Conservation (phyloP, 2,113 vertebrate genomes). For the Pogona vitticeps region DNA sequence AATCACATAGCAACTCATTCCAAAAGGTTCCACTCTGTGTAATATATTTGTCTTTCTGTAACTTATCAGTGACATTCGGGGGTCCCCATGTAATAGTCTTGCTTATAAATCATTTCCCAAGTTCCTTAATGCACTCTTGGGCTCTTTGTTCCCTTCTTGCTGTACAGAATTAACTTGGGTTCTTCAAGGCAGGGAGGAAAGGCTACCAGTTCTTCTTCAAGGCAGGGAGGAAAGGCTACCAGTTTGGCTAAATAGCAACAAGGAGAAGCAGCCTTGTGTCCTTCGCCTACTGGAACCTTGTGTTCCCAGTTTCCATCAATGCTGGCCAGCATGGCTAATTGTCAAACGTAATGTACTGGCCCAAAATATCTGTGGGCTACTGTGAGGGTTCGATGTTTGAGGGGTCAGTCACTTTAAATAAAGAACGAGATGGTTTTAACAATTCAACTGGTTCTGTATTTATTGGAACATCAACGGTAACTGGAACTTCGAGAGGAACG, state of each 20-base stretch:
- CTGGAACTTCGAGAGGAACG: no score
- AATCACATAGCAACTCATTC: constrained; percentile 2
- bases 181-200: constrained; percentile 32
- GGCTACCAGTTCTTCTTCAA: no score
- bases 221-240: constrained; percentile 4
- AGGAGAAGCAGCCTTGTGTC: background rate
- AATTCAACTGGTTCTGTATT: no score
- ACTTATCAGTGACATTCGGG: constrained; percentile 56
- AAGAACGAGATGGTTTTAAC: no score
- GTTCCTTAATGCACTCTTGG: constrained; percentile 55
- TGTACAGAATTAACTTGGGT: constrained; percentile 62
- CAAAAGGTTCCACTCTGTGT: constrained; percentile 23
- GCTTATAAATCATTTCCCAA: constrained; percentile 64
- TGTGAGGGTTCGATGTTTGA: no score
- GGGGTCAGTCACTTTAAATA: no score
- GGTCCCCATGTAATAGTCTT: constrained; percentile 45
- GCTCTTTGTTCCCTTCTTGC: constrained; percentile 50
- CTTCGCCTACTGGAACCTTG: no score
- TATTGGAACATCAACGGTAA: no score
- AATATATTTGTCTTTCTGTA: constrained; percentile 12
- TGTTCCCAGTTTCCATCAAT: background rate
- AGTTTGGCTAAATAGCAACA: background rate
- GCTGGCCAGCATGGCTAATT: background rate
- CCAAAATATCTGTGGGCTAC: no score
- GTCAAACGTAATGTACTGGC: background rate